These are phyloP conservation scores for Ichneumoninae sp. DNA, from an alignment of 2,888 invertebrate species.

Conservation along the genomic window DNA sequence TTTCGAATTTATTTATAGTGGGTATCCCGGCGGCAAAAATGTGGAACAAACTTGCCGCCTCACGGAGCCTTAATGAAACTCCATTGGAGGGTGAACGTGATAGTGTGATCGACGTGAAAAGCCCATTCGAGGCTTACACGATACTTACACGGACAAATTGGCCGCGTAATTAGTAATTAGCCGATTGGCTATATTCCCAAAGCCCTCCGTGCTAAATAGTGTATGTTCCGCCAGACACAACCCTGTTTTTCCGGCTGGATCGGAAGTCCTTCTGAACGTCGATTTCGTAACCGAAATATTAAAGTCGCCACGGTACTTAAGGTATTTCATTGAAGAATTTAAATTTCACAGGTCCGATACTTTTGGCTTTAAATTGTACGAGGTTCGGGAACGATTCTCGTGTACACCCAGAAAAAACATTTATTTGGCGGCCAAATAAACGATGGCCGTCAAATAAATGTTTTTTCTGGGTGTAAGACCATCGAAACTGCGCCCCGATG, in stretches of 20 bases:
- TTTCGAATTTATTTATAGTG: constrained; percentile 33
- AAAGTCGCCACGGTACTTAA: neutral
- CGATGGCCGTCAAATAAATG: too few relatives aligned
- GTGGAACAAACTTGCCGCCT: constrained; percentile 32
- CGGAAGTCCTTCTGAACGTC: neutral
- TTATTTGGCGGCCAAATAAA: too few relatives aligned
- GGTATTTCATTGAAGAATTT: constrained; percentile 7
- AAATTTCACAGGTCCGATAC: neutral
- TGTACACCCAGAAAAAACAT: neutral
- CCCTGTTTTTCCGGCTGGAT: neutral
- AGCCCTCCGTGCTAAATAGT: neutral
- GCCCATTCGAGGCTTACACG: constrained; percentile 23
- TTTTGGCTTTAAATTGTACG: neutral
- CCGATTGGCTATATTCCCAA: neutral
- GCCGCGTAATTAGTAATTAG: constrained; percentile 30
- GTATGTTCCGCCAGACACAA: neutral
- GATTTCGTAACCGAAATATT: neutral
- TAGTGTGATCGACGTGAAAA: constrained; percentile 29
- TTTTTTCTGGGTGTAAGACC: neutral
- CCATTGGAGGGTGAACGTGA: constrained; percentile 13
- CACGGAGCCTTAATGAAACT: constrained; percentile 43
- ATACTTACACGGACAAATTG: constrained; percentile 45
- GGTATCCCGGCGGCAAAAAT: neutral
- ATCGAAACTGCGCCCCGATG: neutral
- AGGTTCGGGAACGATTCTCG: neutral